Evolutionary conservation across 2,113 vertebrate species (phyloP).

Genomic region (Gorsachius goisagi): DNA sequence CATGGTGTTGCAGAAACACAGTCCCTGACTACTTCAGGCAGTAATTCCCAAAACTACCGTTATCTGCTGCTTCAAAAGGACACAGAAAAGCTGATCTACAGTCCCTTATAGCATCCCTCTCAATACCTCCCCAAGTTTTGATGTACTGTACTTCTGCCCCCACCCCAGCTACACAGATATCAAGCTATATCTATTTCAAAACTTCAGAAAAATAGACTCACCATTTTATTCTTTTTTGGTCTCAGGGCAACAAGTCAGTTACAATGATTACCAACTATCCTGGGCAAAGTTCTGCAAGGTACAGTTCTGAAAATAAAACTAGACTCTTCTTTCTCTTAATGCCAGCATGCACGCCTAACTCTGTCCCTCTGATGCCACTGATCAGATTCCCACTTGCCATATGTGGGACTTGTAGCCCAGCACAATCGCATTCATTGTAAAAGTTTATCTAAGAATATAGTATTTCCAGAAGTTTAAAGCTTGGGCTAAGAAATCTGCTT

Average conservation of each 20-base stretch:
- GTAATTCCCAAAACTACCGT: not conserved
- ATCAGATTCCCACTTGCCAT: not conserved
- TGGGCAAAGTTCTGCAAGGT: slow-evolving; percentile 98
- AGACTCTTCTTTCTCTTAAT: not conserved
- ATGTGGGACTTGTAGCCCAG: not conserved
- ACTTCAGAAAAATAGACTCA: not conserved
- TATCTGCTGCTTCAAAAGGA: not conserved
- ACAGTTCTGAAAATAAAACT: not conserved
- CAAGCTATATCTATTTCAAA: not conserved
- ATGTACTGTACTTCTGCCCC: not conserved
- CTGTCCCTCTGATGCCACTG: not conserved
- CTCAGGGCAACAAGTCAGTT: slow-evolving; percentile 82
- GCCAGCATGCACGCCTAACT: fast-evolving
- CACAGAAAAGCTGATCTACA: not conserved
- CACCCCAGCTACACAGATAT: not conserved
- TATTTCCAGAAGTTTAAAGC: not conserved
- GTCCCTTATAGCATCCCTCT: not conserved
- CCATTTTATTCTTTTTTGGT: not conserved
- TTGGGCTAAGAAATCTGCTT: not conserved
- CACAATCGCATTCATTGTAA: not conserved
- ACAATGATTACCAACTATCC: slow-evolving; percentile 86
- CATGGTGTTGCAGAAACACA: not conserved
- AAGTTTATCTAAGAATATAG: not conserved
- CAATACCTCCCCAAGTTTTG: not conserved
- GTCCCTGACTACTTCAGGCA: not conserved